Conservation (phyloP, 2,888 invertebrate species). For the Macrosoma leucophasiata region DNA sequence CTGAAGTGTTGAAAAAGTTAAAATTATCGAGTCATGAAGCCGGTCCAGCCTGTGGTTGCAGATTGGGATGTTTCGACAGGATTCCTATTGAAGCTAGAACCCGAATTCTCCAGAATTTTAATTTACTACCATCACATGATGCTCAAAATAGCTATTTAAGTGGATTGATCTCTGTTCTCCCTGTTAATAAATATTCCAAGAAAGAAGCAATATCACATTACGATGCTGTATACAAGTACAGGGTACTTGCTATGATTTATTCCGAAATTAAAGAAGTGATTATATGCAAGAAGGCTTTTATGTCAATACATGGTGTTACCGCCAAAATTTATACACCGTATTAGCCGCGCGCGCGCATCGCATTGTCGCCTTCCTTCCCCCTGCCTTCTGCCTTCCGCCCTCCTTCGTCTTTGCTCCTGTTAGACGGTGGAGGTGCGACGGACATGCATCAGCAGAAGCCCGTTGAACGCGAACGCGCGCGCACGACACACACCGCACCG, state of each 20-base stretch:
- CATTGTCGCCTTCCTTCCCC: no score
- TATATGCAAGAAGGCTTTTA: constrained; percentile 9
- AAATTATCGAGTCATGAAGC: constrained; percentile 13
- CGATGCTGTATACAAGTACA: constrained; percentile 10
- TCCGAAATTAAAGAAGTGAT: constrained; percentile 3
- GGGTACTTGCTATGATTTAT: constrained; percentile 1
- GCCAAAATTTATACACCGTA: no score
- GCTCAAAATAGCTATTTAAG: constrained; percentile 14
- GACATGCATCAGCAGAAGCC: no score
- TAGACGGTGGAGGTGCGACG: no score
- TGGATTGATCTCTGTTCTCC: constrained; percentile 16
- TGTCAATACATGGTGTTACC: no score
- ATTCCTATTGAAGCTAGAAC: constrained; percentile 6
- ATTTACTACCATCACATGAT: constrained; percentile 14
- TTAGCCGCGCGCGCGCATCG: no score
- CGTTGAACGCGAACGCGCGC: no score
- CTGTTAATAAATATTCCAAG: constrained; percentile 12
- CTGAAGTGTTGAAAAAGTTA: constrained; percentile 18
- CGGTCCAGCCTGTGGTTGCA: constrained; percentile 4
- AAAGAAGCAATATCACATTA: no score
- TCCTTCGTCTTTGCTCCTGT: no score
- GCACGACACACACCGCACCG: no score
- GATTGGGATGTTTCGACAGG: constrained; percentile 13
- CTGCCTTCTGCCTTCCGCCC: no score
- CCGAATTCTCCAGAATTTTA: constrained; percentile 12